These are phyloP conservation scores for Ancistrus triradiatus DNA, from an alignment of 2,113 vertebrate genomes.

Conservation along the genomic window DNA sequence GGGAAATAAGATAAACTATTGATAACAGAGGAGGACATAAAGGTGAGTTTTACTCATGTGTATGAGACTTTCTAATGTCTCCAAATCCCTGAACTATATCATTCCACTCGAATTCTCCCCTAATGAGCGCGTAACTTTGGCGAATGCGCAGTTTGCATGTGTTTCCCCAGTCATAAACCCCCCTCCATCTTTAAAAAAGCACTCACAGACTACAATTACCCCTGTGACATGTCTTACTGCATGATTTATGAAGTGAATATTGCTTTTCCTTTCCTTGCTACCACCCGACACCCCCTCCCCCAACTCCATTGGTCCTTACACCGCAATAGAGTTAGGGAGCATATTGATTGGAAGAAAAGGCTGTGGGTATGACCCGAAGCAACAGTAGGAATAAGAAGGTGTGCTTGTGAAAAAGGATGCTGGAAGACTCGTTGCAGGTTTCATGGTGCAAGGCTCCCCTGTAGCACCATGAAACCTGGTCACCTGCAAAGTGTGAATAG, in stretches of 20 bases:
- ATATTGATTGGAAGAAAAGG: conserved; percentile 54
- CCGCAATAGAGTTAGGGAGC: conserved; percentile 60
- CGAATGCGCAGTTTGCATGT: conserved; percentile 56
- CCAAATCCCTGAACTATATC: conserved; percentile 39
- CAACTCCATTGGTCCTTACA: conserved; percentile 38
- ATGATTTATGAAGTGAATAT: conserved; percentile 79
- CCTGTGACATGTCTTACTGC: conserved; percentile 71
- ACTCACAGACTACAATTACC: conserved; percentile 74
- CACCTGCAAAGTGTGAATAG: conserved; percentile 69
- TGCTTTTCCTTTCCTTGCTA: conserved; percentile 54
- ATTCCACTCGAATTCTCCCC: conserved; percentile 61
- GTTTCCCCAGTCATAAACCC: conserved; percentile 72
- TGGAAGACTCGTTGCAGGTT: conserved; percentile 48
- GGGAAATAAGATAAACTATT: background rate
- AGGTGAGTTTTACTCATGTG: too few species aligned
- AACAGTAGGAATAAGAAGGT: conserved; percentile 16
- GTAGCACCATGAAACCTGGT: conserved; percentile 52
- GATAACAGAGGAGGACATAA: too few species aligned
- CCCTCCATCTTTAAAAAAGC: conserved; percentile 64
- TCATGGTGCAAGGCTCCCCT: conserved; percentile 45
- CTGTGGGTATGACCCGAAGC: conserved; percentile 52
- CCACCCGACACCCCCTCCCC: conserved; percentile 42
- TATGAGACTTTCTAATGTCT: too few species aligned
- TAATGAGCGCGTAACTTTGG: conserved; percentile 60
- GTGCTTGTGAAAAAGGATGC: conserved; percentile 14